These are phyloP conservation scores for Drosophila albomicans DNA, from an alignment of 1,140 invertebrate genomes.

Conservation along the genomic window DNA sequence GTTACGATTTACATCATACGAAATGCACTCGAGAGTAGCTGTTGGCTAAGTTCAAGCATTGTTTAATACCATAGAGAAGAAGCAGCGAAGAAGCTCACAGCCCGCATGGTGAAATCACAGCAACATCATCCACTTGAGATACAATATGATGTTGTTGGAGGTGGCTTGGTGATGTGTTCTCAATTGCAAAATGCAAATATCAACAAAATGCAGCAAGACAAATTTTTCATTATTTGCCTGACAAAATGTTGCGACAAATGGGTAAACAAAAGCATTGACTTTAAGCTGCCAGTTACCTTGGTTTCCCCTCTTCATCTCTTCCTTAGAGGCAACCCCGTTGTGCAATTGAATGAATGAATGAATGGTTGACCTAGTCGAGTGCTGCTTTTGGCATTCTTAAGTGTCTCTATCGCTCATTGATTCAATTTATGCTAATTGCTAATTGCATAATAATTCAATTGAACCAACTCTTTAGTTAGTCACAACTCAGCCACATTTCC, in stretches of 20 bases:
- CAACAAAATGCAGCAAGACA: conserved; percentile 66
- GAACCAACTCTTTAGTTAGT: conserved; percentile 40
- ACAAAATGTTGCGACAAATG: conserved; percentile 78
- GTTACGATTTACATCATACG: conserved; percentile 64
- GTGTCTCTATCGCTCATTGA: conserved; percentile 38
- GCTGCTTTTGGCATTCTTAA: conserved; percentile 63
- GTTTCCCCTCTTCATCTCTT: neutral
- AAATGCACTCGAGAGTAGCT: conserved; percentile 48
- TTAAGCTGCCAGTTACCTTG: conserved; percentile 53
- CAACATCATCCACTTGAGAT: conserved; percentile 49
- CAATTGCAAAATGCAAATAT: conserved; percentile 78
- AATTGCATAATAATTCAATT: conserved; percentile 82
- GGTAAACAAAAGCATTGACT: conserved; percentile 64
- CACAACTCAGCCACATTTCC: conserved; percentile 55
- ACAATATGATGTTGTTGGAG: neutral
- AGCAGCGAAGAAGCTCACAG: conserved; percentile 37
- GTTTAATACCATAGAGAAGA: conserved; percentile 44
- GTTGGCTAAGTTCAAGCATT: conserved; percentile 70
- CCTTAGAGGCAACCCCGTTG: conserved; percentile 22
- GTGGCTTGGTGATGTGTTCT: conserved; percentile 47
- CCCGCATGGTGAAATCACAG: conserved; percentile 32
- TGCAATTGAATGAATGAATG: conserved; percentile 28
- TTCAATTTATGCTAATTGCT: conserved; percentile 83
- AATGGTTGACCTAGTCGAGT: conserved; percentile 76
- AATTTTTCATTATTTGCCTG: conserved; percentile 76